These are phyloP conservation scores for Hipposideros larvatus DNA, from an alignment of 2,797 vertebrate genomes.

Conservation along the genomic window DNA sequence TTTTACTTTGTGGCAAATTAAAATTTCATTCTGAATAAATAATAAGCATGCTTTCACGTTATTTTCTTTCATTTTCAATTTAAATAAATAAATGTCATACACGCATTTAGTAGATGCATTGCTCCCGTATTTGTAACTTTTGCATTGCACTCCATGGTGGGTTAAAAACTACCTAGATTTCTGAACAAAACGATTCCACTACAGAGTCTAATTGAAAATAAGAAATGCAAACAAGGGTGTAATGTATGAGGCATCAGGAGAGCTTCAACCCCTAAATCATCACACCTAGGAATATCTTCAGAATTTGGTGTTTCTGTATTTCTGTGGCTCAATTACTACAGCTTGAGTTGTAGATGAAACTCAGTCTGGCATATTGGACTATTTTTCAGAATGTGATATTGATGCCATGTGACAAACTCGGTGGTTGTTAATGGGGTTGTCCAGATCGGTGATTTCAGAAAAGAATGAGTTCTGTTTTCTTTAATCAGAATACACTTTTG, in stretches of 20 bases:
- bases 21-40: too few relatives aligned
- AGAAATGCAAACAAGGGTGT: background rate
- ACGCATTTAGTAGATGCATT: too few relatives aligned
- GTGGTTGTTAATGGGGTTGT: background rate
- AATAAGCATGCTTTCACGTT: too few relatives aligned
- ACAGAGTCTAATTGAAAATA: background rate
- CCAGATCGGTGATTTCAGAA: background rate
- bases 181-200: constrained; percentile 2
- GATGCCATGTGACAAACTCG: background rate
- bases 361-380: too few relatives aligned
- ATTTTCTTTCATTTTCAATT: too few relatives aligned
- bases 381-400: background rate
- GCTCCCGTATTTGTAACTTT: too few relatives aligned
- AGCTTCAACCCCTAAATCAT: background rate
- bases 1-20: too few relatives aligned
- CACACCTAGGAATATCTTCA: background rate
- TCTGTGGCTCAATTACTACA: background rate
- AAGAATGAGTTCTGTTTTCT: background rate
- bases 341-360: background rate
- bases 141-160: too few relatives aligned
- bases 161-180: background rate
- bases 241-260: background rate
- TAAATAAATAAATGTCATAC: too few relatives aligned
- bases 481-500: background rate
- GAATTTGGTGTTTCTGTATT: background rate